Conservation (phyloP, 2,797 vertebrate species). For the Buceros bicornis region DNA sequence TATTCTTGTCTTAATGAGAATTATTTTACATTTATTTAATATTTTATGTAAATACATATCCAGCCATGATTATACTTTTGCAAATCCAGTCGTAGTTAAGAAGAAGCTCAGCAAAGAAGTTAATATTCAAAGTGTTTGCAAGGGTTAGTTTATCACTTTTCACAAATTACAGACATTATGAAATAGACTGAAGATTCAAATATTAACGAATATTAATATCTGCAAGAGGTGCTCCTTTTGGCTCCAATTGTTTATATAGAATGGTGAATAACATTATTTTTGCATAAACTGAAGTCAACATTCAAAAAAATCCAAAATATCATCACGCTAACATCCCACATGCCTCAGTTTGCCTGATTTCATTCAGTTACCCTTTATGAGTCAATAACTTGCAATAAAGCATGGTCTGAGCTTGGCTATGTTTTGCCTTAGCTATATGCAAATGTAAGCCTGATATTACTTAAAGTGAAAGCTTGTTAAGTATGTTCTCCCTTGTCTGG, state of each 20-base stretch:
- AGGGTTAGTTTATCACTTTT: neutral
- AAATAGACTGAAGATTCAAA: neutral
- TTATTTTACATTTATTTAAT: neutral
- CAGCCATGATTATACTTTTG: neutral
- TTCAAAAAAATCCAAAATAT: neutral
- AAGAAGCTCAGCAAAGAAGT: neutral
- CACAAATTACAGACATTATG: neutral
- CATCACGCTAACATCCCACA: neutral
- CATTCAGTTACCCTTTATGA: neutral
- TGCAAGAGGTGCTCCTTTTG: neutral
- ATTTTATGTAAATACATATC: neutral
- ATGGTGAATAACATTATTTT: neutral
- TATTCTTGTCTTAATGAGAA: neutral
- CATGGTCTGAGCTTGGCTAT: neutral
- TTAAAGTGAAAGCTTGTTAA: conserved; percentile 9
- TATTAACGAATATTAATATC: neutral
- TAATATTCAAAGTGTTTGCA: neutral
- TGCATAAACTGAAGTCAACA: neutral
- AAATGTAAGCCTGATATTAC: neutral
- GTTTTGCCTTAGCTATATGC: neutral
- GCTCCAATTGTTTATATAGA: neutral
- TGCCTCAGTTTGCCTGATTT: neutral
- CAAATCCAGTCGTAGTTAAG: neutral
- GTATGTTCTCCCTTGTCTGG: conserved; percentile 21
- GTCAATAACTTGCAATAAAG: neutral